Conservation (phyloP, 92 coral and sea anemone species). For the Umimayanthus chanpuru region DNA sequence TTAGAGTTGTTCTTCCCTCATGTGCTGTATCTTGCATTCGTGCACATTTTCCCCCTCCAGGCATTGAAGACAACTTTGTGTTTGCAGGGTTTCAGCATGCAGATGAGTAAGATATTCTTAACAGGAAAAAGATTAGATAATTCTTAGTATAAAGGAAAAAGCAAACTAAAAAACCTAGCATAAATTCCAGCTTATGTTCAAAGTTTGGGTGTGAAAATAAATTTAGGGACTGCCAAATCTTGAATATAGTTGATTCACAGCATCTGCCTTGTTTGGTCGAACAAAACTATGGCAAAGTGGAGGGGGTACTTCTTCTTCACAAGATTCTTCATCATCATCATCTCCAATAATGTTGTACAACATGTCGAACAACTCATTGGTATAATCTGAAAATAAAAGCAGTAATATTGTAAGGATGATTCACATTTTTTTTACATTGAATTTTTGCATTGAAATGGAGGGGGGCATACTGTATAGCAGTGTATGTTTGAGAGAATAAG, state of each 20-base stretch:
- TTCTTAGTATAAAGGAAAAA: not conserved
- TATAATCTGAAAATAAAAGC: not conserved
- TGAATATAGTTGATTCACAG: not conserved
- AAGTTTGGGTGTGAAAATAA: not conserved
- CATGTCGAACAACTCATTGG: not conserved
- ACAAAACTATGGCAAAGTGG: not conserved
- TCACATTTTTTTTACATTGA: not conserved
- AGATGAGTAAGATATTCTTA: not conserved
- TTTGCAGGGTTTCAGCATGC: not conserved
- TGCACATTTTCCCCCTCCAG: constrained; percentile 56
- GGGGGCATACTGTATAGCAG: too few relatives aligned
- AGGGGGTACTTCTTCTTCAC: not conserved
- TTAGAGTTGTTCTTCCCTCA: constrained; percentile 42
- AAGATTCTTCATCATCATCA: not conserved
- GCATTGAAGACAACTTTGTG: constrained; percentile 28
- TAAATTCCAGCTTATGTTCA: not conserved
- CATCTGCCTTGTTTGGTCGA: not conserved
- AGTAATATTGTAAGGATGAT: not conserved
- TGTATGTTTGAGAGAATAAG: too few relatives aligned
- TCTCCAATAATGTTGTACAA: not conserved
- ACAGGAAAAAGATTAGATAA: not conserved
- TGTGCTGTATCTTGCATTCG: constrained; percentile 48
- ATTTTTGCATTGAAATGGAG: not conserved
- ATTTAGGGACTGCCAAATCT: constrained; percentile 2
- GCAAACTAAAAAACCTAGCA: not conserved